Evolutionary conservation across 2,113 vertebrate genomes (phyloP).

Genomic region (Podocnemis expansa): DNA sequence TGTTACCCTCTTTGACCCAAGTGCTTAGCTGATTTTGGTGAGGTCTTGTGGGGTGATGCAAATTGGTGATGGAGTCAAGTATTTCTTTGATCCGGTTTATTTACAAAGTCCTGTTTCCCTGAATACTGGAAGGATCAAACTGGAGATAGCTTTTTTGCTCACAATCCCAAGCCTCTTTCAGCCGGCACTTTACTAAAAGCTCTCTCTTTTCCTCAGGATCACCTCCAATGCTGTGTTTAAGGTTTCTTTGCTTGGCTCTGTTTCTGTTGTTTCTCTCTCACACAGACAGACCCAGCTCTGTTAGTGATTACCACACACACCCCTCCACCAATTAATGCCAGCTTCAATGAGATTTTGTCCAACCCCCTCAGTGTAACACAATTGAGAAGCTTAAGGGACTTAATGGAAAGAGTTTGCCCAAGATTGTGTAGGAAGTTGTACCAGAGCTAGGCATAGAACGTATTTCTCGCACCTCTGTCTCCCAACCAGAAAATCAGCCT

Average conservation of each 20-base stretch:
- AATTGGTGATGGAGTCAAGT: neutral
- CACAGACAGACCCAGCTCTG: no score
- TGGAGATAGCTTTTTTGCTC: neutral
- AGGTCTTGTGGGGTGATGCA: neutral
- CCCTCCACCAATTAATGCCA: neutral
- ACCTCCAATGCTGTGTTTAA: neutral
- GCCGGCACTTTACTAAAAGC: neutral
- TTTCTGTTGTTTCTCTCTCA: neutral
- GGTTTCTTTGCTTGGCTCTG: neutral
- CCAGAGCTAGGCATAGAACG: fast-evolving
- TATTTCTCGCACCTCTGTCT: neutral
- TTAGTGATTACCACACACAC: no score
- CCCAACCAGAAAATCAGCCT: neutral
- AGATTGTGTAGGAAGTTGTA: neutral
- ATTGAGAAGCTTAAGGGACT: neutral
- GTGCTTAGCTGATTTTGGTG: neutral
- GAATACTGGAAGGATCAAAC: neutral
- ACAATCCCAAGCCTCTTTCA: neutral
- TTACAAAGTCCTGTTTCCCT: neutral
- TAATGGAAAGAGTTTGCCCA: neutral
- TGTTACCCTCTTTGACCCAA: neutral
- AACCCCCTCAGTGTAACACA: neutral
- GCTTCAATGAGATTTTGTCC: neutral
- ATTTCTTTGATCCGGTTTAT: neutral
- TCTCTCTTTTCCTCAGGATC: neutral